Conservation (phyloP, 2,113 vertebrate species). For the Callospermophilus lateralis region DNA sequence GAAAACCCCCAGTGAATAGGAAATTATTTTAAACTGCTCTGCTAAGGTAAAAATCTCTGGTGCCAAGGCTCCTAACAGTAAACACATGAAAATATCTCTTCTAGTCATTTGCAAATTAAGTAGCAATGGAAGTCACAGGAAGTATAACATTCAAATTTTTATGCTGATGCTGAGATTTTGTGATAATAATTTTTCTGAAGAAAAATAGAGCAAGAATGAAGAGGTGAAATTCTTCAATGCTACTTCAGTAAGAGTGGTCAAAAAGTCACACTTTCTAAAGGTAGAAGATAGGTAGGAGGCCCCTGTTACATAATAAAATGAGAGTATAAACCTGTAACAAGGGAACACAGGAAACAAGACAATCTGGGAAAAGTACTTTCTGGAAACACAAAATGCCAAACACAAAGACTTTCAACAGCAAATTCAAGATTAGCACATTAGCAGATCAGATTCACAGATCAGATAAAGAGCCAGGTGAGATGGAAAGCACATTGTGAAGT, state of each 20-base stretch:
- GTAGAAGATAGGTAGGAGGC: background rate
- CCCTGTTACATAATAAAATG: background rate
- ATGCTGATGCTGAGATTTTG: background rate
- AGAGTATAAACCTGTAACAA: background rate
- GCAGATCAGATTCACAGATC: background rate
- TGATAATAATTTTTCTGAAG: background rate
- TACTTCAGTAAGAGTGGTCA: background rate
- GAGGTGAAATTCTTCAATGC: background rate
- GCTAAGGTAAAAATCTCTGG: background rate
- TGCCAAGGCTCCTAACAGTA: background rate
- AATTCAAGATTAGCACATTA: background rate
- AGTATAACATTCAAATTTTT: background rate
- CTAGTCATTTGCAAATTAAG: background rate
- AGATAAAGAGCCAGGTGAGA: fast-evolving
- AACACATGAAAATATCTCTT: background rate
- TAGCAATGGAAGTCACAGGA: background rate
- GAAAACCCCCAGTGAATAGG: background rate
- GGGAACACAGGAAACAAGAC: background rate
- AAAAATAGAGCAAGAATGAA: background rate
- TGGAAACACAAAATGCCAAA: background rate
- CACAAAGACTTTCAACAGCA: background rate
- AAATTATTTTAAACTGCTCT: constrained; percentile 22
- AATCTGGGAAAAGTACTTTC: background rate
- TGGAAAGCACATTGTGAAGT: background rate
- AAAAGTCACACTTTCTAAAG: too few species aligned